Percentiles rank a stretch among this genome's conserved stretches.
These are phyloP conservation scores for Drosophila mauritiana DNA, from an alignment of 1,140 invertebrate genomes.

Conservation along the genomic window DNA sequence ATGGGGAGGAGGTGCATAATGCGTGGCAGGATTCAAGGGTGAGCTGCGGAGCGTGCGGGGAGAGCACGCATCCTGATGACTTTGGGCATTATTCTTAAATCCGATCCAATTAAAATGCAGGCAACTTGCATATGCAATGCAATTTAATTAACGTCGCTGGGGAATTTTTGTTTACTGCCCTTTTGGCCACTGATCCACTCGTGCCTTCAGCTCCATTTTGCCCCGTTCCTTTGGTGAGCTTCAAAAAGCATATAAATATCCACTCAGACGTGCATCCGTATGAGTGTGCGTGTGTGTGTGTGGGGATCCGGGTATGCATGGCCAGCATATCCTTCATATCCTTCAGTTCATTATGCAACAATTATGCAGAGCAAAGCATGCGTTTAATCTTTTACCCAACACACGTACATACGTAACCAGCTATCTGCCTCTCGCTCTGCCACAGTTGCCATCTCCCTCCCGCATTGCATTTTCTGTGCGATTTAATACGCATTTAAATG, in stretches of 20 bases:
- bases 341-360: conserved; percentile 83
- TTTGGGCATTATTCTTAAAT: conserved; percentile 81
- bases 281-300: conserved; percentile 17
- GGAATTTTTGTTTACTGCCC: conserved; percentile 64
- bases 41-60: neutral
- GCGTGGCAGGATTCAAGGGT: conserved; percentile 39
- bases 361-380: conserved; percentile 82
- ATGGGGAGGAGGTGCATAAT: conserved; percentile 57
- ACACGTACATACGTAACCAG: conserved; percentile 33
- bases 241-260: conserved; percentile 75
- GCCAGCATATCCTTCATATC: conserved; percentile 78
- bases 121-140: conserved; percentile 80
- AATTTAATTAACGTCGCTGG: conserved; percentile 81
- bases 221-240: conserved; percentile 33
- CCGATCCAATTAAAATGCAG: conserved; percentile 81
- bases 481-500: conserved; percentile 81
- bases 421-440: neutral
- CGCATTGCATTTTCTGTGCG: conserved; percentile 68
- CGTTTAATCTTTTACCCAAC: conserved; percentile 79
- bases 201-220: neutral
- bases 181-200: conserved; percentile 43
- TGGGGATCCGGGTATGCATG: conserved; percentile 20
- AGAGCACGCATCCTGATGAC: conserved; percentile 55
- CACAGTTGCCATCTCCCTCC: neutral
- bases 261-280: conserved; percentile 45